phyloP scores from a whole-genome alignment of 2,797 vertebrate genomes.

The Poecilia velifera region DNA sequence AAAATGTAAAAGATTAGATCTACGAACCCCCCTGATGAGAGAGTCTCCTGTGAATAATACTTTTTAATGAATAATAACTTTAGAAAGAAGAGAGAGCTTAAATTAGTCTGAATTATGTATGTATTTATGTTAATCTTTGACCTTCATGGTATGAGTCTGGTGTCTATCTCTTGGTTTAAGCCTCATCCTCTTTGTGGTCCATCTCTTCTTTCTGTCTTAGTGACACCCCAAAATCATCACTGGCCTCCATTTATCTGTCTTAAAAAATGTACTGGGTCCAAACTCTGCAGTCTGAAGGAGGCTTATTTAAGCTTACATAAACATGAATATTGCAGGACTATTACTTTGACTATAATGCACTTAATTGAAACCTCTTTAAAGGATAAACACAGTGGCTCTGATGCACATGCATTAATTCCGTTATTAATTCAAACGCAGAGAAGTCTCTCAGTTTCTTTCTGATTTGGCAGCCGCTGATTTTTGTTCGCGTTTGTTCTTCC shows the following conservation, averaged over 20 bases:
- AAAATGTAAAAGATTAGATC: not conserved
- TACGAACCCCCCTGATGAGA: not conserved
- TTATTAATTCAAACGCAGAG: not conserved
- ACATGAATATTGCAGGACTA: not conserved
- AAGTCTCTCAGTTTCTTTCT: not conserved
- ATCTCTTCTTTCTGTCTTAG: not conserved
- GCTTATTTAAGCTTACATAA: not conserved
- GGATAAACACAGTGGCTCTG: not conserved
- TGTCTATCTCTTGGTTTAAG: not conserved
- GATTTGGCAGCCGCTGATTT: not conserved
- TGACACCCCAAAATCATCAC: not conserved
- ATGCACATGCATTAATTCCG: not conserved
- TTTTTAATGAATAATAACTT: not conserved
- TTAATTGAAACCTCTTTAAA: not conserved
- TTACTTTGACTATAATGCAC: not conserved
- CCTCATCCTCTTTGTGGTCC: not conserved
- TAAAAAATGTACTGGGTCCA: not conserved
- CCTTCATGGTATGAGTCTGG: no score
- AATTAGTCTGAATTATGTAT: not conserved
- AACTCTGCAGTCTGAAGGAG: not conserved
- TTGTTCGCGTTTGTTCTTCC: not conserved
- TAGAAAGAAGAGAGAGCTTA: not conserved
- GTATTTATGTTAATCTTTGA: not conserved
- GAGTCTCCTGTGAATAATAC: not conserved
- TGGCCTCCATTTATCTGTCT: not conserved